A percentile compares a stretch with the other conserved stretches of the same genome.
phyloP scores from a whole-genome alignment of 2,797 vertebrate genomes.

The Dicrostonyx torquatus region DNA sequence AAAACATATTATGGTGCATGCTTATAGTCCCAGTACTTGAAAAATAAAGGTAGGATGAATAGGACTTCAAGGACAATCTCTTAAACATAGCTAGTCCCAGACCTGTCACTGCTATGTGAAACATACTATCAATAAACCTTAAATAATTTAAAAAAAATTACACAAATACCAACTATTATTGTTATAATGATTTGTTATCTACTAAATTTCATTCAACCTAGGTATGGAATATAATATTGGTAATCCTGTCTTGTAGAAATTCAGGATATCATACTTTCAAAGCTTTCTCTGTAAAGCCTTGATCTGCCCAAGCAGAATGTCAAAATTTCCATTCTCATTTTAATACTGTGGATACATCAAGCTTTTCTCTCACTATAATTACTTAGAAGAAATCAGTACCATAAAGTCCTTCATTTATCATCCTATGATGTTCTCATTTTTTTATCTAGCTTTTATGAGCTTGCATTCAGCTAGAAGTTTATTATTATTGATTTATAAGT shows the following conservation, averaged over 20 bases:
- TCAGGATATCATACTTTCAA: background rate
- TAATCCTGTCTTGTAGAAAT: background rate
- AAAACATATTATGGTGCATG: background rate
- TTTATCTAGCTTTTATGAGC: constrained; percentile 83
- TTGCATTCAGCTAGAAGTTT: constrained; percentile 83
- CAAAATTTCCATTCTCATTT: constrained; percentile 74
- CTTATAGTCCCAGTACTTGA: background rate
- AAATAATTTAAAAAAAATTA: background rate
- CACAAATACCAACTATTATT: background rate
- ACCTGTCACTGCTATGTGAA: background rate
- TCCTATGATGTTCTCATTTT: constrained; percentile 77
- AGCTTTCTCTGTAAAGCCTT: constrained; percentile 27
- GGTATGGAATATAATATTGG: constrained; percentile 19
- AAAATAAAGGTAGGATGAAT: background rate
- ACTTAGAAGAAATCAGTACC: constrained; percentile 79
- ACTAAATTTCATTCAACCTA: constrained; percentile 20
- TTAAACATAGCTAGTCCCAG: background rate
- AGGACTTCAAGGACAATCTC: background rate
- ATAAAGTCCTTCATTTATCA: constrained; percentile 78
- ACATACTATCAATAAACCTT: background rate
- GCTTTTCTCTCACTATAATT: constrained; percentile 58
- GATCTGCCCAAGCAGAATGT: constrained; percentile 57
- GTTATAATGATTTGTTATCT: constrained; percentile 39
- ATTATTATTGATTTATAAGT: constrained; percentile 85
- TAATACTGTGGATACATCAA: constrained; percentile 55